Percentiles rank a stretch among this genome's conserved stretches.
Conservation (phyloP, 2,888 invertebrate genomes). For the Campopleginae sp. region DNA sequence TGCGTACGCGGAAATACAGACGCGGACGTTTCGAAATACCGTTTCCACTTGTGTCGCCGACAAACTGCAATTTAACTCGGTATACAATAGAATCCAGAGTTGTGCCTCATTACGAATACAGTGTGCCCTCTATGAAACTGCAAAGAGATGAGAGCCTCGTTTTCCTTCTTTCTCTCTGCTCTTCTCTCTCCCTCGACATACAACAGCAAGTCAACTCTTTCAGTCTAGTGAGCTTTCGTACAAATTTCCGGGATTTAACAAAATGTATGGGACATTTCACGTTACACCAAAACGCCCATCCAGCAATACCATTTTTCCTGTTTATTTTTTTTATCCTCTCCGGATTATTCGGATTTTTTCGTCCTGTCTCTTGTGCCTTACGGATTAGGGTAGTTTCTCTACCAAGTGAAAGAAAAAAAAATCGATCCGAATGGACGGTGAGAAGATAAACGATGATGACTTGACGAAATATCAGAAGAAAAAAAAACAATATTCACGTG, state of each 20-base stretch:
- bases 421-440: background rate
- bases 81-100: slow-evolving; percentile 53
- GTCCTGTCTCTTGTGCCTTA: no score
- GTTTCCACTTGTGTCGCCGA: slow-evolving; percentile 37
- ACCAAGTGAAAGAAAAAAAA: background rate
- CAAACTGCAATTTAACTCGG: slow-evolving; percentile 68
- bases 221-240: slow-evolving; percentile 20
- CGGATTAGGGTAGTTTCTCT: no score
- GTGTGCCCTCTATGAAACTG: slow-evolving; percentile 42
- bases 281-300: no score
- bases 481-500: background rate
- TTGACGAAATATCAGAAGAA: slow-evolving; percentile 18
- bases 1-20: background rate
- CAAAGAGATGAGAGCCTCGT: slow-evolving; percentile 46
- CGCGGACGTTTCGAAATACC: slow-evolving; percentile 27
- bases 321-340: no score
- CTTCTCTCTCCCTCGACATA: background rate
- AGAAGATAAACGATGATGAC: slow-evolving; percentile 10
- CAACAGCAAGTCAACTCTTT: slow-evolving; percentile 34
- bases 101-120: slow-evolving; percentile 64
- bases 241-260: slow-evolving; percentile 37
- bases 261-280: slow-evolving; percentile 7
- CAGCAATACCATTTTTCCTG: no score
- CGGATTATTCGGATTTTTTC: no score
- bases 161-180: slow-evolving; percentile 1